Evolutionary conservation across 2,113 vertebrate species (phyloP).

Genomic region (Elaphurus davidianus): DNA sequence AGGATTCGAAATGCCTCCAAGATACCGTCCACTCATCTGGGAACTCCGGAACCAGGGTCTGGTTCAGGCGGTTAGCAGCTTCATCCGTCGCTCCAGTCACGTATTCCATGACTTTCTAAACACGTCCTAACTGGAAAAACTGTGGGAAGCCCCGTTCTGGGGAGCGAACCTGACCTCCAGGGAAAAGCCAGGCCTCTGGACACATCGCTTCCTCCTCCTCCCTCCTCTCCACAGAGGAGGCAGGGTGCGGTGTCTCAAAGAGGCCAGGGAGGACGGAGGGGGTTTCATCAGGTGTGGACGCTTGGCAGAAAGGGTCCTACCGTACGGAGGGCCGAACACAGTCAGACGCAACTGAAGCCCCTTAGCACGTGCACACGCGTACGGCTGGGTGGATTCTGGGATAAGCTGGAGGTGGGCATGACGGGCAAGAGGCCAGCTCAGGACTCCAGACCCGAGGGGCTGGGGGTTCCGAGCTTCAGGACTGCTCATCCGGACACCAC

Average conservation of each 20-base stretch:
- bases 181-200: not conserved
- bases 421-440: fast-evolving
- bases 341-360: fast-evolving
- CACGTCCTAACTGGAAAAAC: fast-evolving
- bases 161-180: not conserved
- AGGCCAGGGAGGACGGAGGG: fast-evolving
- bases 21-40: fast-evolving
- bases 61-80: fast-evolving
- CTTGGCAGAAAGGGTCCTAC: not conserved
- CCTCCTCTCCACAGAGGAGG: not conserved
- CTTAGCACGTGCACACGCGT: fast-evolving
- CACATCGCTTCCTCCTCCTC: no score
- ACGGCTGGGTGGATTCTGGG: not conserved
- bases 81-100: fast-evolving
- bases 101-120: not conserved
- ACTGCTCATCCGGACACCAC: fast-evolving
- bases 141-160: not conserved
- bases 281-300: not conserved
- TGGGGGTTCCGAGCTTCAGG: fast-evolving
- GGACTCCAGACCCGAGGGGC: fast-evolving
- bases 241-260: fast-evolving
- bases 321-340: not conserved
- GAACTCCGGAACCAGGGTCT: fast-evolving
- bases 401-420: fast-evolving
- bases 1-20: not conserved